phyloP scores from a whole-genome alignment of 1,140 invertebrate species.

The Sinonovacula constricta region DNA sequence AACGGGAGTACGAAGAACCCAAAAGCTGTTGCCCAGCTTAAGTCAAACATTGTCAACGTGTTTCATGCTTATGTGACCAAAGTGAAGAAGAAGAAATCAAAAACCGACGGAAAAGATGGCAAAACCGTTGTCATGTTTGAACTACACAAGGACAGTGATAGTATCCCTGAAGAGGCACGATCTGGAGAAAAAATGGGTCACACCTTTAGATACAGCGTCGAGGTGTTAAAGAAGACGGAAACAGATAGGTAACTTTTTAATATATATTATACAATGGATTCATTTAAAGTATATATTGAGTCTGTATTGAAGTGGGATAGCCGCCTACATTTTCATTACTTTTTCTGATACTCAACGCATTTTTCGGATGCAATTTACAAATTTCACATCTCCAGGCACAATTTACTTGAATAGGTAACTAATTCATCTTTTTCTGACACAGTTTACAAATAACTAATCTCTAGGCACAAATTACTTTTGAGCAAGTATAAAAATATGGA shows the following conservation, averaged over 20 bases:
- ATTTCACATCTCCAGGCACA: too few species aligned
- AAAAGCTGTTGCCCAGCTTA: neutral
- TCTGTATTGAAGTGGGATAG: neutral
- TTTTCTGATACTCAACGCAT: neutral
- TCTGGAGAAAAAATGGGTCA: too few species aligned
- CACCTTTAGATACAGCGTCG: constrained; percentile 9
- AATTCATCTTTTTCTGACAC: too few species aligned
- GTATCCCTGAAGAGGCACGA: neutral
- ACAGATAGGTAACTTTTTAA: constrained; percentile 10
- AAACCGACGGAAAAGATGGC: neutral
- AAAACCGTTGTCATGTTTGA: constrained; percentile 24
- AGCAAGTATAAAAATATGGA: too few species aligned
- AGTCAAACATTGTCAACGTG: neutral
- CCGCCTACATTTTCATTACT: neutral
- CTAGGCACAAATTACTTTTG: too few species aligned
- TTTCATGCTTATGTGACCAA: constrained; percentile 18
- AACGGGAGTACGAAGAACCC: neutral
- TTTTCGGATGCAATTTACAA: too few species aligned
- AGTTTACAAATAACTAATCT: too few species aligned
- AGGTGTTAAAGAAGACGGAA: constrained; percentile 32
- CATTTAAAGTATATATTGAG: neutral
- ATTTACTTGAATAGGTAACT: too few species aligned
- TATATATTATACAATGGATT: neutral
- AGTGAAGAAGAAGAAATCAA: constrained; percentile 36
- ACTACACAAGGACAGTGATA: constrained; percentile 5